phyloP scores from a whole-genome alignment of 2,888 invertebrate genomes.

The Lampropteryx suffumata region DNA sequence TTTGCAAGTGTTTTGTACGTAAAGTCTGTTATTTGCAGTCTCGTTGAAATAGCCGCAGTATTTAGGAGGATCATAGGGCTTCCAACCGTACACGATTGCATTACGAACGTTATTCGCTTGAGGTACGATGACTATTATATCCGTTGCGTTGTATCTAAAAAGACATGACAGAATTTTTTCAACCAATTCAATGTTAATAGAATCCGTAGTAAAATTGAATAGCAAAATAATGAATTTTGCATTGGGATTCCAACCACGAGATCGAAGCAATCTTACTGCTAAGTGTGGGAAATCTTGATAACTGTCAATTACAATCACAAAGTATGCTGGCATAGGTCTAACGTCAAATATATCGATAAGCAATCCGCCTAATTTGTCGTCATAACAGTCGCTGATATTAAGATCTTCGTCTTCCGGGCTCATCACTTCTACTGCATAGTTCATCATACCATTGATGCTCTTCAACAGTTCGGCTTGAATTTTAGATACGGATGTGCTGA shows the following conservation, averaged over 20 bases:
- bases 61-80: constrained; percentile 65
- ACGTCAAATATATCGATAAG: constrained; percentile 49
- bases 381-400: constrained; percentile 44
- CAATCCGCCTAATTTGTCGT: constrained; percentile 35
- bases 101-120: constrained; percentile 49
- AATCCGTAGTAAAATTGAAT: constrained; percentile 43
- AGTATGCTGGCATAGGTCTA: constrained; percentile 55
- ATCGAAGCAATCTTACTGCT: constrained; percentile 50
- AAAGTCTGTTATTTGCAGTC: constrained; percentile 53
- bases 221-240: constrained; percentile 63
- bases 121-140: constrained; percentile 57
- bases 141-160: constrained; percentile 59
- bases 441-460: constrained; percentile 44
- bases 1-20: constrained; percentile 56
- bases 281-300: constrained; percentile 53
- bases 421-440: constrained; percentile 49
- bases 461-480: constrained; percentile 51
- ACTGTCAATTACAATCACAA: constrained; percentile 55
- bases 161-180: constrained; percentile 61
- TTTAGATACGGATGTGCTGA: constrained; percentile 44
- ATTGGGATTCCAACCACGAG: constrained; percentile 66
- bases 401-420: constrained; percentile 42
- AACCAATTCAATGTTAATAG: constrained; percentile 37
- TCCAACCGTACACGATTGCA: constrained; percentile 61
- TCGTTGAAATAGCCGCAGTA: constrained; percentile 67